Percentiles rank a stretch among this genome's conserved stretches.
These are phyloP conservation scores for Psittacula derbiana DNA, from an alignment of 2,797 vertebrate species.

Conservation along the genomic window DNA sequence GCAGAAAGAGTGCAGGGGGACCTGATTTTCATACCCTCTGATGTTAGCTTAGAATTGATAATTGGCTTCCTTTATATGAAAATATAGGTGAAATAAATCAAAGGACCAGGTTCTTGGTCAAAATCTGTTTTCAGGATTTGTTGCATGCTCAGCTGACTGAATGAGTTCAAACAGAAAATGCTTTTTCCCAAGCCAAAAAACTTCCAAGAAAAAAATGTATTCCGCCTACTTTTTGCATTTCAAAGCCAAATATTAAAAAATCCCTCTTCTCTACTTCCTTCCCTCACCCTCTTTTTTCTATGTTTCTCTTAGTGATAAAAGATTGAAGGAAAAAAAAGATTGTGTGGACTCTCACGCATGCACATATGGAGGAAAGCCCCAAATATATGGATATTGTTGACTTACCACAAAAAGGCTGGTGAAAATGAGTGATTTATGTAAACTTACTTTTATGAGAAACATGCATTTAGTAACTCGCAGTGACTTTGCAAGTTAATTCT, in stretches of 20 bases:
- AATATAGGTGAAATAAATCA: not conserved
- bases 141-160: not conserved
- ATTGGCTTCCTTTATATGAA: not conserved
- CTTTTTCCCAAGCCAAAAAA: not conserved
- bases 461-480: not conserved
- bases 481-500: not conserved
- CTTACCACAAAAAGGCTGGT: not conserved
- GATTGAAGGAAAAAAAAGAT: not conserved
- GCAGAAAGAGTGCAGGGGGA: not conserved
- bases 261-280: not conserved
- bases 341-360: not conserved
- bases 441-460: not conserved
- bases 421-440: not conserved
- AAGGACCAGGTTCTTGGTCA: not conserved
- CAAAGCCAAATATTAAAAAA: not conserved
- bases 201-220: not conserved
- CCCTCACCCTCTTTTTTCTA: not conserved
- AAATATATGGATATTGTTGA: not conserved
- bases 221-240: not conserved
- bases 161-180: not conserved
- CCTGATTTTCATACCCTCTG: not conserved
- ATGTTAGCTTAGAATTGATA: not conserved
- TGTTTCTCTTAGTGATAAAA: not conserved
- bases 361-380: accelerated
- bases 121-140: not conserved